Evolutionary conservation across 2,888 invertebrate genomes (phyloP).

Genomic region (Cerceris rybyensis): DNA sequence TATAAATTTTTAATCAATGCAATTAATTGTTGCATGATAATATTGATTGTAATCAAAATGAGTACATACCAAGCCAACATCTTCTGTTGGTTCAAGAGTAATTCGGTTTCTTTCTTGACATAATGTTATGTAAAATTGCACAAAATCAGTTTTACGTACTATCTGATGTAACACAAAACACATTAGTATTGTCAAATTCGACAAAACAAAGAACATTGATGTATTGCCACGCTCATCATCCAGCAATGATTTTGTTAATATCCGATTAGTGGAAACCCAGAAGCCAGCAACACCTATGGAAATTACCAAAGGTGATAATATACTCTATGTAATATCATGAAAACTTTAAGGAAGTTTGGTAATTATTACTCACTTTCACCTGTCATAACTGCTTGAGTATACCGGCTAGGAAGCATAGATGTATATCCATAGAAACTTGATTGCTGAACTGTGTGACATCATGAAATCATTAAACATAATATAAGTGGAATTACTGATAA

Average conservation of each 20-base stretch:
- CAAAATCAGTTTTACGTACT: conserved; percentile 91
- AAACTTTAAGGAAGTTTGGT: background rate
- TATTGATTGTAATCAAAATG: background rate
- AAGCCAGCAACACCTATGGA: conserved; percentile 91
- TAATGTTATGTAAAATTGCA: conserved; percentile 90
- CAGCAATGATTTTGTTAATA: conserved; percentile 91
- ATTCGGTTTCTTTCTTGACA: conserved; percentile 91
- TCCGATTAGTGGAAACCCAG: conserved; percentile 92
- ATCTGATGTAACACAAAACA: conserved; percentile 91
- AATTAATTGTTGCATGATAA: background rate
- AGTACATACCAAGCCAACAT: conserved; percentile 88
- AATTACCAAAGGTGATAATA: background rate
- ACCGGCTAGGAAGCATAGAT: conserved; percentile 93
- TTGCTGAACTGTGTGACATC: conserved; percentile 87
- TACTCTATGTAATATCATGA: background rate
- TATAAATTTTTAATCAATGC: background rate
- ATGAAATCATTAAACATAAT: conserved; percentile 54
- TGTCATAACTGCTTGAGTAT: conserved; percentile 97
- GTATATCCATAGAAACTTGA: conserved; percentile 97
- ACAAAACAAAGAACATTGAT: conserved; percentile 92
- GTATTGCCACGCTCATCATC: conserved; percentile 91
- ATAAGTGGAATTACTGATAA: background rate
- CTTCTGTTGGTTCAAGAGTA: conserved; percentile 92
- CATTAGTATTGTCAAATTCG: conserved; percentile 88
- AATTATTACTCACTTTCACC: conserved; percentile 90